Evolutionary conservation across 2,113 vertebrate genomes (phyloP).

Genomic region (Terrapene triunguis): DNA sequence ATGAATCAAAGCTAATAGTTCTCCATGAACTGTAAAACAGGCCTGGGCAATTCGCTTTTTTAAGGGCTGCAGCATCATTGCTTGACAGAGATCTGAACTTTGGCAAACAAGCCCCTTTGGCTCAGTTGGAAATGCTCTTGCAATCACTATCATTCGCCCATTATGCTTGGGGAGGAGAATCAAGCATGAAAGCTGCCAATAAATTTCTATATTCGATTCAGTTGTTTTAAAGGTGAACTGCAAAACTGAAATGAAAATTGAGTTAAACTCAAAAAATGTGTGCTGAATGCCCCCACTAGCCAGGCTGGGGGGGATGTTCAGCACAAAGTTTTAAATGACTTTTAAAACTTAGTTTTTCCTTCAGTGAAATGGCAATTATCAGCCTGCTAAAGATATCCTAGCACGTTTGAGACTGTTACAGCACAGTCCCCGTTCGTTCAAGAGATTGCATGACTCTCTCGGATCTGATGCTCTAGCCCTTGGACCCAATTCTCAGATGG

Average conservation of each 20-base stretch:
- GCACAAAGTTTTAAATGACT: not conserved
- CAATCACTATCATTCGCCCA: not conserved
- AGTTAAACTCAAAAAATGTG: not conserved
- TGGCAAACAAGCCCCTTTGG: not conserved
- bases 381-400: not conserved
- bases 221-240: not conserved
- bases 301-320: not conserved
- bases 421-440: accelerated
- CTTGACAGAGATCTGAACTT: conserved; percentile 20
- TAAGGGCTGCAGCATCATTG: not conserved
- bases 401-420: not conserved
- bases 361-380: accelerated
- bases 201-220: conserved; percentile 13
- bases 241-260: not conserved
- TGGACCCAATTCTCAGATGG: not conserved
- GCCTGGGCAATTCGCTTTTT: not conserved
- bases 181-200: not conserved
- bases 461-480: accelerated
- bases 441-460: not conserved
- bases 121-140: conserved; percentile 10
- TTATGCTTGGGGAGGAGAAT: not conserved
- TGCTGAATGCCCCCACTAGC: not conserved
- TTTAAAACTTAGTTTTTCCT: not conserved
- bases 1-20: not conserved
- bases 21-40: not conserved